Base-by-base conservation (phyloP, 2,888 invertebrate genomes). In the Eupithecia dodoneata region DNA sequence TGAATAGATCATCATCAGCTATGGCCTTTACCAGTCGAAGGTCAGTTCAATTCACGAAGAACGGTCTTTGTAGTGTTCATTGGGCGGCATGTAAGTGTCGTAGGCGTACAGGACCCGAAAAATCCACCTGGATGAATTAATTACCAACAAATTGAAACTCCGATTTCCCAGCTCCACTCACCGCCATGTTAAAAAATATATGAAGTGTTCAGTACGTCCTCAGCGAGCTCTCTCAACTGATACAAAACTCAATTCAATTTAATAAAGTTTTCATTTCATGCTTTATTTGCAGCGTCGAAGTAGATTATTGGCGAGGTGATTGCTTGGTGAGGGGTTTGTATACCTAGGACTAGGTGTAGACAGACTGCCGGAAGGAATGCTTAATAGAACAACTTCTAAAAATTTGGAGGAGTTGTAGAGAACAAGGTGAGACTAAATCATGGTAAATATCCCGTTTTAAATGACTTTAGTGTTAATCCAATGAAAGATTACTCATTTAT, bases 191-290 rank as follows among this genome's bases (percentile, higher is more conserved):
- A 2, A 13, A 42, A 15, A 41, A 12, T 13, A 18, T 9, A 47
- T 47, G 10, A 69, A 69, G n/a, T 69, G 18, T 69, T 69, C 30
- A 70, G n/a, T 30, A 18, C n/a, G 4, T 70, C 18, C 67, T 74
- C 13, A n/a, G 30, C 42, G 69, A 45, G 6, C 72, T 47, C 72
- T 63, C 30, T n/a, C 42, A 3, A 59, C 72, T 72, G 49, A 79
- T 77, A 71, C 76, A 74, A 79, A 80, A 75, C 30, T 73, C 85
- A 86, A 90, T 88, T 89, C 85, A 88, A 88, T 89, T 90, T 89
- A 83, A 82, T 80, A 84, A 85, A 81, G 81, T 83, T 86, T 45
- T 90, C 85, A 89, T 91, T 91, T 91, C 86, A 87, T 87, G 89
- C 86, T 83, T 10, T 86, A 87, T 89, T 90, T 87, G 83, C 83